Base-by-base conservation (phyloP, 2,888 invertebrate genomes). In the Cephonodes hylas region DNA sequence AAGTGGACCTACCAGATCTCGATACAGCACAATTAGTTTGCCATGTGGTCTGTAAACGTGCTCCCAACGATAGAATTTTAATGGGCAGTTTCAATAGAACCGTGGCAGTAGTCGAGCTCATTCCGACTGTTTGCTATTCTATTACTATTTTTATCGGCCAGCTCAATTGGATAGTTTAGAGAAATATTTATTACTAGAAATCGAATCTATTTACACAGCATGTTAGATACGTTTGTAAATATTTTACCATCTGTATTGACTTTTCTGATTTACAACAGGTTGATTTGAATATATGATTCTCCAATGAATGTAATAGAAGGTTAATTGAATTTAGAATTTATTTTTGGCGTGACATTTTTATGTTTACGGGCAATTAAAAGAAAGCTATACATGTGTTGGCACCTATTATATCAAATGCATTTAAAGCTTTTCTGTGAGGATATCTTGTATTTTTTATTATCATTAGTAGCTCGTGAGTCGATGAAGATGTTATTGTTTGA, bases 91-190 rank as follows among this genome's bases (percentile, higher is more conserved):
- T 60, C 25, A 60, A 42, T 57, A 13, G 46, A 58, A 25, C 66
- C 64, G 63, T 63, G 56, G 25, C 60, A 67, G 60, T 65, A 56
- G 22, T 42, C n/a, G 63, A 42, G 25, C 25, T 38, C 15, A 60
- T 46, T 48, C 46, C 15, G 46, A 22, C 63, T 64, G 58, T 45
- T 60, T 61, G 60, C 34, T 69, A 64, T 67, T 73, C 64, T 60
- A 61, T 64, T 27, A 56, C 46, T 61, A 61, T 59, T 67, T 63
- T 71, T 67, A 57, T 65, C 62, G 46, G 61, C 66, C 62, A 65
- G 68, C 66, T 66, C 59, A 66, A 72, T 65, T 64, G 64, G 64
- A 63, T 58, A 67, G 66, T 72, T 67, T 56, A 57, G 13, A 58
- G 25, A 58, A 58, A 58, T 58, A 34, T 61, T 61, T 58, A 38